Evolutionary conservation across 2,797 vertebrate species (phyloP).

Genomic region (Triplophysa bombifrons): DNA sequence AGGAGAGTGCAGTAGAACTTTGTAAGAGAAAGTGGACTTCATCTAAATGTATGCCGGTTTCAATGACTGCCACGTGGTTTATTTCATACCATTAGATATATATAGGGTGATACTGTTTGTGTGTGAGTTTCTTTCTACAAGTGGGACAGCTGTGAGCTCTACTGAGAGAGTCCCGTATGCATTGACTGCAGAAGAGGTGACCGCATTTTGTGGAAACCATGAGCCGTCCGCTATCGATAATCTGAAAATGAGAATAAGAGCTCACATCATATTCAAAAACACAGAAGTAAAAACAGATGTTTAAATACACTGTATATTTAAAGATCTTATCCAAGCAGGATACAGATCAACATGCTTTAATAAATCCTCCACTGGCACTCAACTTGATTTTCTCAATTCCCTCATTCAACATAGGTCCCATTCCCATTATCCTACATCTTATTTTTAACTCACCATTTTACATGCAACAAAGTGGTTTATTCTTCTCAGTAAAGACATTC

Average conservation of each 20-base stretch:
- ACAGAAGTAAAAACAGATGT: background rate
- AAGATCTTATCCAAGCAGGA: background rate
- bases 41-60: background rate
- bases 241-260: conserved; percentile 70
- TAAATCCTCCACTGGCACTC: background rate
- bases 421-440: background rate
- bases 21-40: background rate
- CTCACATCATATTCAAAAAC: background rate
- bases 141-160: conserved; percentile 88
- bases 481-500: background rate
- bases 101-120: conserved; percentile 92
- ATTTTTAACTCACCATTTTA: background rate
- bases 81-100: conserved; percentile 77
- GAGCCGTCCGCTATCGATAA: conserved; percentile 87
- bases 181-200: conserved; percentile 96
- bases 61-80: background rate
- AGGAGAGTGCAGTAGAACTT: background rate
- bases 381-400: background rate
- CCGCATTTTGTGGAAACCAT: conserved; percentile 94
- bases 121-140: conserved; percentile 91
- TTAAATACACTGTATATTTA: no score
- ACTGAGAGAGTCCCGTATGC: conserved; percentile 88
- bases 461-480: background rate
- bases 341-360: background rate
- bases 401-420: background rate